A percentile compares a stretch with the other conserved stretches of the same genome.
Evolutionary conservation across 2,888 invertebrate species (phyloP).

Genomic region (Apamea epomidion): DNA sequence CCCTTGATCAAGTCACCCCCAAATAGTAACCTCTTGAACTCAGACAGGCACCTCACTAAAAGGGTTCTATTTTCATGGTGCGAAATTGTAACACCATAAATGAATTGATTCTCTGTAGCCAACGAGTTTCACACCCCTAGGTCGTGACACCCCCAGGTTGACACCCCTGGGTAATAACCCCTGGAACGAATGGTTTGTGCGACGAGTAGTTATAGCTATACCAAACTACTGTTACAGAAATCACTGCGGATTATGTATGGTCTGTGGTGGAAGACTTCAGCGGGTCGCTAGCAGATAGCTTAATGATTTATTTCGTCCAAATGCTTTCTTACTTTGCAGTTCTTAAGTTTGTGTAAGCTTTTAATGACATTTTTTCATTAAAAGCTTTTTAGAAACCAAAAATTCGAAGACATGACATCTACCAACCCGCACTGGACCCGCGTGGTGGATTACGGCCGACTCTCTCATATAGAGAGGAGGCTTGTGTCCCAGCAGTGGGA

Average conservation of each 20-base stretch:
- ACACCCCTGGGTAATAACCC: slow-evolving; percentile 60
- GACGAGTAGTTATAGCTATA: slow-evolving; percentile 42
- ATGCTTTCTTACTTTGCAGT: no score
- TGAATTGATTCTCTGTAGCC: slow-evolving; percentile 50
- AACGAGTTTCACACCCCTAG: slow-evolving; percentile 42
- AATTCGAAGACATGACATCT: no score
- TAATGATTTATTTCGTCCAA: neutral
- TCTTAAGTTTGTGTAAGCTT: neutral
- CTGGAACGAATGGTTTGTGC: slow-evolving; percentile 34
- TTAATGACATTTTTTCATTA: no score
- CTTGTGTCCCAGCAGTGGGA: no score
- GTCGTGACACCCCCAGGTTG: slow-evolving; percentile 15
- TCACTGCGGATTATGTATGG: slow-evolving; percentile 56
- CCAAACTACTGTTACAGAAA: slow-evolving; percentile 50
- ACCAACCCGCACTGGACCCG: no score
- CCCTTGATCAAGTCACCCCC: neutral
- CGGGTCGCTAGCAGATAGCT: neutral
- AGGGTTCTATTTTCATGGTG: slow-evolving; percentile 29
- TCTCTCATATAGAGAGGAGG: no score
- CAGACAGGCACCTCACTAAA: slow-evolving; percentile 15
- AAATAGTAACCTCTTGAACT: slow-evolving; percentile 23
- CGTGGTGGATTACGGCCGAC: no score
- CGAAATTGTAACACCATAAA: slow-evolving; percentile 12
- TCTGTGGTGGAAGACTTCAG: neutral
- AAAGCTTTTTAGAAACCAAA: no score